Evolutionary conservation across 2,888 invertebrate genomes (phyloP), one percentile per base, ranked within the genome.

Genomic region (Lymantria dispar): DNA sequence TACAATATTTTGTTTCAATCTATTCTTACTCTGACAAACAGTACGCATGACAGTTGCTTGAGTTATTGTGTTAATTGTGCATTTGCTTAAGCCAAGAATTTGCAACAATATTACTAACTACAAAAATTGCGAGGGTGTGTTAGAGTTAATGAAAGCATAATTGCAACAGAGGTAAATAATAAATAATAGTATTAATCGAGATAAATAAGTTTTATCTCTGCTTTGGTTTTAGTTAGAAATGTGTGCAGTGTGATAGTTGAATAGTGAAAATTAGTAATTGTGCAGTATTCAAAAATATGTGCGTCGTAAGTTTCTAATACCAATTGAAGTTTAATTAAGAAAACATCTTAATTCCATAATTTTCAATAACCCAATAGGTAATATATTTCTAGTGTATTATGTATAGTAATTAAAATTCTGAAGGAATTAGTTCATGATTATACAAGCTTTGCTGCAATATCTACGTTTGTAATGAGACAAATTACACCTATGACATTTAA

Each of bases 1-100:
- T 71, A 69, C 61, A 72, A 70, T 67, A 68, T 66, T 72, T 66
- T 42, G 30, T 12, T 70, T 70, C 67, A 72, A 52, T 74, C 79
- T 79, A 80, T 64, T 60, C 68, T 68, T 73, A 77, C 72, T 76
- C 69, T 75, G 72, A 78, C 70, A 80, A 81, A 82, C 79, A 83
- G 90, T 90, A 91, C 91, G 91, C 91, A 91, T 87, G 80, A 89
- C 91, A 90, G 91, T 90, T 80, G 87, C 89, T 76, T 67, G 66
- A 64, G 75, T 83, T 84, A 80, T 70, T 67, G 49, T 64, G 76
- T 84, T 85, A 86, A 72, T 74, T 74, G 81, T 85, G 89, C 88
- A 74, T 67, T 78, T 75, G 90, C 88, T 80, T 64, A 87, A 91
- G 89, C 89, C 72, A 74, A 78, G 68, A 76, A 66, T 70, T 76